Percentiles rank a stretch among this genome's conserved stretches.
phyloP scores from a whole-genome alignment of 2,797 vertebrate species.

The Onychomys torridus region DNA sequence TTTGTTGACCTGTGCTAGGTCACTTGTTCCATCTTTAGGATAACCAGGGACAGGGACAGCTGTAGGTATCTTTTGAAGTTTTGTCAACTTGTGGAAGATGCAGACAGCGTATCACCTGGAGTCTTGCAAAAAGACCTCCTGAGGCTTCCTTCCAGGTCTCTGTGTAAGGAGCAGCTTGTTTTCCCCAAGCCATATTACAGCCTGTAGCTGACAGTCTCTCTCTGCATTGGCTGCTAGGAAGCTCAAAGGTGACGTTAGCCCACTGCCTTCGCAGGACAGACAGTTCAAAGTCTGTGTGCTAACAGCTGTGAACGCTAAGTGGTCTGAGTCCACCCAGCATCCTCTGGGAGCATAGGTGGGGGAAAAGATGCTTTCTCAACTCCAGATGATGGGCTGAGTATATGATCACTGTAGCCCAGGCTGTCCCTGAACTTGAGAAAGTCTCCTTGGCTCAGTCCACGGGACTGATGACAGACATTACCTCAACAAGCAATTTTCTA shows the following conservation, averaged over 20 bases:
- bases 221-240: conserved; percentile 44
- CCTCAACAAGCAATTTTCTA: conserved; percentile 82
- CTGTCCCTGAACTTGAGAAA: neutral
- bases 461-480: neutral
- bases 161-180: neutral
- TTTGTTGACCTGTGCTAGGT: neutral
- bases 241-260: neutral
- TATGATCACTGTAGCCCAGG: neutral
- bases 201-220: neutral
- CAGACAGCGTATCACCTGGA: neutral
- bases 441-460: neutral
- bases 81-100: neutral
- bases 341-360: neutral
- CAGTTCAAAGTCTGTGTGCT: neutral
- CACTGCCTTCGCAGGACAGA: neutral
- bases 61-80: neutral
- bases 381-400: neutral
- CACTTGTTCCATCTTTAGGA: neutral
- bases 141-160: neutral
- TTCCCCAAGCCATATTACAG: neutral
- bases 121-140: neutral
- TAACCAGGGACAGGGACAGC: neutral
- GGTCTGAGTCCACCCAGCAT: neutral
- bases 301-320: neutral
- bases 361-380: neutral